Conservation (phyloP, 2,113 vertebrate genomes). For the Vicugna pacos region DNA sequence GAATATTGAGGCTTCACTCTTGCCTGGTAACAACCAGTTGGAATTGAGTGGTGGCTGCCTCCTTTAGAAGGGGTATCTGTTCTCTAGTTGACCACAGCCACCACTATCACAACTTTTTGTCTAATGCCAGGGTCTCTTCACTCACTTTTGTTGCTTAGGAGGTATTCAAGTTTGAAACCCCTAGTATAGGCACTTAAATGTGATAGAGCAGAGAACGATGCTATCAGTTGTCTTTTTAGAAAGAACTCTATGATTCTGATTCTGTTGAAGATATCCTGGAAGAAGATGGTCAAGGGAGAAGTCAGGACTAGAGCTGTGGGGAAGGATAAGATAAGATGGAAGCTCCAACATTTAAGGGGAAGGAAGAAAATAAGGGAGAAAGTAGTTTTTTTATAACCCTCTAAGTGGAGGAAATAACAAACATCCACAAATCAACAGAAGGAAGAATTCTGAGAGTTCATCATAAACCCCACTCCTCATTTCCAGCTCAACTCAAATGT, state of each 20-base stretch:
- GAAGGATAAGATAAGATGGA: slow-evolving; percentile 4
- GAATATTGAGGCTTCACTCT: not conserved
- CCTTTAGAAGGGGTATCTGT: not conserved
- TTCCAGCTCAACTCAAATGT: not conserved
- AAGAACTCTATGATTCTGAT: not conserved
- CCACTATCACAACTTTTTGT: not conserved
- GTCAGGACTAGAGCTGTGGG: not conserved
- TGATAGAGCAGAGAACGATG: not conserved
- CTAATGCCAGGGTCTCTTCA: not conserved
- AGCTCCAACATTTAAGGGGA: not conserved
- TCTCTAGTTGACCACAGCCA: not conserved
- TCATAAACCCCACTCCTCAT: not conserved
- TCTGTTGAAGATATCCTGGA: not conserved
- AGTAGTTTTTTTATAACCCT: not conserved
- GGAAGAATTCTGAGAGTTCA: not conserved
- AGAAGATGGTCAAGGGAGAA: not conserved
- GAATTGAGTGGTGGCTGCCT: not conserved
- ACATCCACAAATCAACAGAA: slow-evolving; percentile 5
- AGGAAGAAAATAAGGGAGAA: not conserved
- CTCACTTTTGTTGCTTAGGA: not conserved
- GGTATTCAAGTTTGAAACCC: not conserved
- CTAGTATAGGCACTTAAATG: not conserved
- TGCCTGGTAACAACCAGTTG: slow-evolving; percentile 11
- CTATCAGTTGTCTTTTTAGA: not conserved
- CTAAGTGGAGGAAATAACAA: slow-evolving; percentile 24